These are phyloP conservation scores for Orussus abietinus DNA, from an alignment of 1,140 invertebrate genomes.

Conservation along the genomic window DNA sequence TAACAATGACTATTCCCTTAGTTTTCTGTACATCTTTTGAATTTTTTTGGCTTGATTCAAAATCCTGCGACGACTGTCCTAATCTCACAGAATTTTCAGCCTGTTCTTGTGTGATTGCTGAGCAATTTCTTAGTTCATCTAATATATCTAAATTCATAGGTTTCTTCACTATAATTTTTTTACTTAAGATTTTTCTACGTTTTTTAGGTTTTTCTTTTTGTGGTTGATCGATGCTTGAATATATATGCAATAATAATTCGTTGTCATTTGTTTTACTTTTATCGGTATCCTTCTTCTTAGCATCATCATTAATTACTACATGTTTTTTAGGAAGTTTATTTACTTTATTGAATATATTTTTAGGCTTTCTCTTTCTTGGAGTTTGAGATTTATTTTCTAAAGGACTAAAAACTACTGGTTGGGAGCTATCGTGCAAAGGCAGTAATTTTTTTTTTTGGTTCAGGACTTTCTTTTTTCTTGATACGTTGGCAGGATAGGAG, in stretches of 20 bases:
- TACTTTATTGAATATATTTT: neutral
- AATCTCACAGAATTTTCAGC: slow-evolving; percentile 1
- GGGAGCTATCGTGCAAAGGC: slow-evolving; percentile 5
- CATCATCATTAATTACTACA: slow-evolving; percentile 10
- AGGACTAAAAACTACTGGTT: slow-evolving; percentile 3
- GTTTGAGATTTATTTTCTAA: slow-evolving; percentile 12
- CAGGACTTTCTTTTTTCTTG: neutral
- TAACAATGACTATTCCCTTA: slow-evolving; percentile 32
- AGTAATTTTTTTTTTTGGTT: slow-evolving; percentile 16
- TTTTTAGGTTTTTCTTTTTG: slow-evolving; percentile 17
- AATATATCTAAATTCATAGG: slow-evolving; percentile 20
- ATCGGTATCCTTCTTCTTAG: slow-evolving; percentile 5
- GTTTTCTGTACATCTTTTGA: slow-evolving; percentile 12
- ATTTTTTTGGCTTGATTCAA: slow-evolving; percentile 21
- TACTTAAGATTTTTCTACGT: slow-evolving; percentile 31
- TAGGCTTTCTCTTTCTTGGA: neutral
- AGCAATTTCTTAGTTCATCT: slow-evolving; percentile 17
- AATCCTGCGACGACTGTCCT: slow-evolving; percentile 30
- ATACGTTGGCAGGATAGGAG: neutral
- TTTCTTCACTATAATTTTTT: slow-evolving; percentile 42
- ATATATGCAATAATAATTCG: neutral
- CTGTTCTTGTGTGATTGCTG: slow-evolving; percentile 3
- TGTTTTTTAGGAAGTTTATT: neutral
- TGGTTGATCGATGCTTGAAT: neutral
- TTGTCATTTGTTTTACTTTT: too few species aligned